Evolutionary conservation across 2,888 invertebrate species (phyloP).

Genomic region (Synanthedon tipuliformis): DNA sequence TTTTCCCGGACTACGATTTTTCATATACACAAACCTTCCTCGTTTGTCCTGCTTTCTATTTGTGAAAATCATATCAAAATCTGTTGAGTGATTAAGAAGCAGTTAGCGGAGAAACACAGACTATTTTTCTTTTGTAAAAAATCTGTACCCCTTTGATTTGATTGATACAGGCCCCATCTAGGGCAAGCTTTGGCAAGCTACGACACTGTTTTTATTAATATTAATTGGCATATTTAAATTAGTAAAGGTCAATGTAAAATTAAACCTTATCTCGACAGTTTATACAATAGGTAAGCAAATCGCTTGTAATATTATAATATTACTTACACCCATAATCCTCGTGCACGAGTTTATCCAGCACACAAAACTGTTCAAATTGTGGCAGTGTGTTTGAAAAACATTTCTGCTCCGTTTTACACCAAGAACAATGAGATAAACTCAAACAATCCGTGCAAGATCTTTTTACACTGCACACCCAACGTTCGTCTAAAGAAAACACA

Average conservation of each 20-base stretch:
- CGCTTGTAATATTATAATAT: too few species aligned
- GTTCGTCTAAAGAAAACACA: constrained; percentile 30
- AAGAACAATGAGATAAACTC: constrained; percentile 46
- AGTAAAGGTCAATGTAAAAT: neutral
- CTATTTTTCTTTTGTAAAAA: too few species aligned
- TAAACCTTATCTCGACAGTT: neutral
- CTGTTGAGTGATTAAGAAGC: too few species aligned
- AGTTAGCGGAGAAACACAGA: too few species aligned
- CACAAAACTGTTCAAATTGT: constrained; percentile 25
- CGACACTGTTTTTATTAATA: neutral
- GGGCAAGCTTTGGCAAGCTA: too few species aligned
- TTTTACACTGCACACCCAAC: constrained; percentile 49
- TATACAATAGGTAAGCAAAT: neutral
- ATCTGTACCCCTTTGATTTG: neutral
- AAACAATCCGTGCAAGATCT: constrained; percentile 44
- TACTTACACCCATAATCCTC: constrained; percentile 33
- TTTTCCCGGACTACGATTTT: too few species aligned
- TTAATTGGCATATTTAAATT: neutral
- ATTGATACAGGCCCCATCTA: neutral
- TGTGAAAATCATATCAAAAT: too few species aligned
- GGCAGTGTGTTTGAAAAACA: constrained; percentile 40
- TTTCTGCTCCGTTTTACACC: constrained; percentile 41
- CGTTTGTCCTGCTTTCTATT: too few species aligned
- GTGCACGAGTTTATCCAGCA: constrained; percentile 30
- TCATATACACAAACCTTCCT: too few species aligned